These are phyloP conservation scores for Numenius phaeopus DNA, from an alignment of 2,797 vertebrate species.

Conservation along the genomic window DNA sequence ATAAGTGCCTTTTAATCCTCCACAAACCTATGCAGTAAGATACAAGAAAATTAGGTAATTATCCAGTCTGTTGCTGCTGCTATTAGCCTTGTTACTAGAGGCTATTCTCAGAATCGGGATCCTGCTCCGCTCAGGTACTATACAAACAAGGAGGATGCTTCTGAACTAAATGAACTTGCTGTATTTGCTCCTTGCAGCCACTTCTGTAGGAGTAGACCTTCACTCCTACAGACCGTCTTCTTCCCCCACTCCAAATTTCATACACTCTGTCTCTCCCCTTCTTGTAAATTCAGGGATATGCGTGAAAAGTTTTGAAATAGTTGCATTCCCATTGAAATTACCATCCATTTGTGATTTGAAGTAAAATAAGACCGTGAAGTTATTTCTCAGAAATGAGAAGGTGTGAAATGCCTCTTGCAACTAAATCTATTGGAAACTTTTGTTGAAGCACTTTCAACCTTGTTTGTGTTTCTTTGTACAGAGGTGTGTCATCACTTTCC, in stretches of 20 bases:
- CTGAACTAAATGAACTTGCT: not conserved
- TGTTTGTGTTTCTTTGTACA: not conserved
- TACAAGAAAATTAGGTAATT: not conserved
- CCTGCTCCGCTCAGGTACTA: not conserved
- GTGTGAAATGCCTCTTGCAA: not conserved
- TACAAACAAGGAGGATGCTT: not conserved
- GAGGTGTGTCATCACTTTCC: not conserved
- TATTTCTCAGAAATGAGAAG: conserved; percentile 4
- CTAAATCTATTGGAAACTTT: not conserved
- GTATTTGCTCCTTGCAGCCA: not conserved
- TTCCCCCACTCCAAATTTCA: not conserved
- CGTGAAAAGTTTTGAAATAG: not conserved
- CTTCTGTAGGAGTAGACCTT: not conserved
- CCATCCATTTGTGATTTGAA: not conserved
- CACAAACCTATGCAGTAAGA: not conserved
- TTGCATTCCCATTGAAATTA: not conserved
- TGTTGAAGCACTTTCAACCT: not conserved
- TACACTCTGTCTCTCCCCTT: not conserved
- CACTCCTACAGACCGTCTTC: too few relatives aligned
- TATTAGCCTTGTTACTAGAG: not conserved
- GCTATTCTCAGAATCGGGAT: not conserved
- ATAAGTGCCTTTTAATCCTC: not conserved
- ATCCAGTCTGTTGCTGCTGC: not conserved
- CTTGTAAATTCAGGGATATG: not conserved
- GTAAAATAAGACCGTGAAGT: not conserved